phyloP scores from a whole-genome alignment of 2,797 vertebrate species.

The Ptychadena robeensis region DNA sequence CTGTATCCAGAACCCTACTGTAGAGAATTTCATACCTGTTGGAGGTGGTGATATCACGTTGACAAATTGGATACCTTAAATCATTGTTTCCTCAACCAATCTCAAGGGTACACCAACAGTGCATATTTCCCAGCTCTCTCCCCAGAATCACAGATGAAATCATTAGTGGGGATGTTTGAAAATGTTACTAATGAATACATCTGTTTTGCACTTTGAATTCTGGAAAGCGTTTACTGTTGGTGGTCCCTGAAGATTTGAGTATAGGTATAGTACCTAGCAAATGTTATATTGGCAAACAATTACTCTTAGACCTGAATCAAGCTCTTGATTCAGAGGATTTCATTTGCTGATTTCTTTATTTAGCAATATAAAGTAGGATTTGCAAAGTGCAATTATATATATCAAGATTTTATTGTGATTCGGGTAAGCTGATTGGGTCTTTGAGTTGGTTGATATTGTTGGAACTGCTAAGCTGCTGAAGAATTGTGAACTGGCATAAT shows the following conservation, averaged over 20 bases:
- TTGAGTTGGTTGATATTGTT: no score
- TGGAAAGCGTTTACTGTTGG: neutral
- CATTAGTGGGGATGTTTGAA: neutral
- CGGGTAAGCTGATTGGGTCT: no score
- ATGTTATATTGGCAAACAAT: neutral
- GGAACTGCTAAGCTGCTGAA: no score
- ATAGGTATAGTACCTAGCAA: neutral
- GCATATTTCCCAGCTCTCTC: neutral
- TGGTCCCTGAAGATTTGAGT: neutral
- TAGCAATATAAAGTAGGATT: no score
- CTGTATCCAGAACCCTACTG: neutral
- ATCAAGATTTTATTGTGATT: no score
- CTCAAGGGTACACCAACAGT: neutral
- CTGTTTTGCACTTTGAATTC: neutral
- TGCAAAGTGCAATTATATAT: no score
- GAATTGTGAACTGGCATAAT: no score
- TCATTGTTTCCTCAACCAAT: neutral
- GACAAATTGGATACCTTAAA: neutral
- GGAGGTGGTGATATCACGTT: neutral
- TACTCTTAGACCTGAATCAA: neutral
- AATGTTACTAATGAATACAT: slow-evolving; percentile 2
- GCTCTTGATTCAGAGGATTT: neutral
- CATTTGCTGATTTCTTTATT: no score
- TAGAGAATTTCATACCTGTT: neutral
- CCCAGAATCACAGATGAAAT: neutral